Conservation (phyloP, 2,797 vertebrate species). For the Tarsius wallacei region DNA sequence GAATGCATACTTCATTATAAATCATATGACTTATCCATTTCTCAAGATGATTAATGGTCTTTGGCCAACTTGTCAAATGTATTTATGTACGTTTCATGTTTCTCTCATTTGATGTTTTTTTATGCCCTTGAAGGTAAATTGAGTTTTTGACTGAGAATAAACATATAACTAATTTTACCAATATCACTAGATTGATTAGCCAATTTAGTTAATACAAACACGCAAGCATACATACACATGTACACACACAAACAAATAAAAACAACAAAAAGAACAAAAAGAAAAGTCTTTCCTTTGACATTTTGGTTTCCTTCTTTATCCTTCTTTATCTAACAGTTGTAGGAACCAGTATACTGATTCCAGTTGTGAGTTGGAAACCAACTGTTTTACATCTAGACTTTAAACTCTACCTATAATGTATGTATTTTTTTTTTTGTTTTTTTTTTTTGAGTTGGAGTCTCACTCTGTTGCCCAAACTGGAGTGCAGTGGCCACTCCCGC, state of each 20-base stretch:
- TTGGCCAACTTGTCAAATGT: slow-evolving; percentile 59
- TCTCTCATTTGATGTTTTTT: slow-evolving; percentile 38
- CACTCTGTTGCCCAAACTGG: no score
- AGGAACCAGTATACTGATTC: background rate
- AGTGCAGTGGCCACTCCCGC: no score
- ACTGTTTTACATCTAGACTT: background rate
- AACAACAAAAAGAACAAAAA: background rate
- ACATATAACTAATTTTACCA: slow-evolving; percentile 23
- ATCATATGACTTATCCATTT: slow-evolving; percentile 8
- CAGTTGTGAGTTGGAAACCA: background rate
- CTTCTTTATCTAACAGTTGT: background rate
- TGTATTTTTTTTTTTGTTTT: no score
- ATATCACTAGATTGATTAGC: background rate
- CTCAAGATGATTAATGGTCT: slow-evolving; percentile 37
- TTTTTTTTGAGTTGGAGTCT: no score
- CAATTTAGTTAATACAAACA: background rate
- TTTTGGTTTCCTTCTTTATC: no score
- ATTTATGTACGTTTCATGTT: slow-evolving; percentile 5
- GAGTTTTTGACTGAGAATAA: slow-evolving; percentile 49
- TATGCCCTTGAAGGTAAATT: slow-evolving; percentile 54
- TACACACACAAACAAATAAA: background rate
- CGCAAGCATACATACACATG: background rate
- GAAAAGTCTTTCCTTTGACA: background rate
- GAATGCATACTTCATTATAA: background rate
- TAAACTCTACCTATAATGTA: background rate